A percentile compares a stretch with the other conserved stretches of the same genome.
Evolutionary conservation across 1,140 invertebrate genomes (phyloP).

Genomic region (Meloidogyne floridensis): DNA sequence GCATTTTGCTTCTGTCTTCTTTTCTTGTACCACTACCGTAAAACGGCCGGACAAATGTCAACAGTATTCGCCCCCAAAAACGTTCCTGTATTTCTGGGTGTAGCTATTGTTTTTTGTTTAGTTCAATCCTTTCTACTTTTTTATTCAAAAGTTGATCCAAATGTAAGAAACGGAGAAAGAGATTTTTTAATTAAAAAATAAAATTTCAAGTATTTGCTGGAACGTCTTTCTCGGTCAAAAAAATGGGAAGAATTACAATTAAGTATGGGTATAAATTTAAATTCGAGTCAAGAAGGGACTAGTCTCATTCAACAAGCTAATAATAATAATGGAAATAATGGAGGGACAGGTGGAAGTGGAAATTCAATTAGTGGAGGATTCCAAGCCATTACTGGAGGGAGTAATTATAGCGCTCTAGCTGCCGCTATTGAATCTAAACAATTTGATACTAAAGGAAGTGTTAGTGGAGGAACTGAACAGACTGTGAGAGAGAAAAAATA

Average conservation of each 20-base stretch:
- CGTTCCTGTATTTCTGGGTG: slow-evolving; percentile 28
- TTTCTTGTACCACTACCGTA: slow-evolving; percentile 24
- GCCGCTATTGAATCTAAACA: slow-evolving; percentile 19
- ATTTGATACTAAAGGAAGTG: slow-evolving; percentile 11
- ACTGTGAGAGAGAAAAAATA: neutral
- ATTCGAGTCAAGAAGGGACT: neutral
- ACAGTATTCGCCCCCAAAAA: slow-evolving; percentile 31
- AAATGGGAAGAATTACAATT: slow-evolving; percentile 32
- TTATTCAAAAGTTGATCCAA: slow-evolving; percentile 31
- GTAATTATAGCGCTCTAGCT: slow-evolving; percentile 21
- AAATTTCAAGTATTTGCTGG: slow-evolving; percentile 15
- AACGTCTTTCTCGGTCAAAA: slow-evolving; percentile 25
- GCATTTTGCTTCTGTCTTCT: slow-evolving; percentile 22
- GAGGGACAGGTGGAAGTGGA: neutral
- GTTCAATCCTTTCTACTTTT: slow-evolving; percentile 26
- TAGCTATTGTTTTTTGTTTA: slow-evolving; percentile 23
- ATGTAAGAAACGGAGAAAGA: too few species aligned
- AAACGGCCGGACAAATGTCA: slow-evolving; percentile 28
- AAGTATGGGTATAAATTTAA: slow-evolving; percentile 25
- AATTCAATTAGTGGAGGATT: slow-evolving; percentile 5
- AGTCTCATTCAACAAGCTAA: slow-evolving; percentile 1
- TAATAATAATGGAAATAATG: neutral
- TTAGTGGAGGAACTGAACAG: slow-evolving; percentile 8
- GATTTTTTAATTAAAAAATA: neutral
- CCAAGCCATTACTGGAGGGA: slow-evolving; percentile 25